Conservation (phyloP, 1,140 invertebrate species). For the Euwallacea fornicatus region DNA sequence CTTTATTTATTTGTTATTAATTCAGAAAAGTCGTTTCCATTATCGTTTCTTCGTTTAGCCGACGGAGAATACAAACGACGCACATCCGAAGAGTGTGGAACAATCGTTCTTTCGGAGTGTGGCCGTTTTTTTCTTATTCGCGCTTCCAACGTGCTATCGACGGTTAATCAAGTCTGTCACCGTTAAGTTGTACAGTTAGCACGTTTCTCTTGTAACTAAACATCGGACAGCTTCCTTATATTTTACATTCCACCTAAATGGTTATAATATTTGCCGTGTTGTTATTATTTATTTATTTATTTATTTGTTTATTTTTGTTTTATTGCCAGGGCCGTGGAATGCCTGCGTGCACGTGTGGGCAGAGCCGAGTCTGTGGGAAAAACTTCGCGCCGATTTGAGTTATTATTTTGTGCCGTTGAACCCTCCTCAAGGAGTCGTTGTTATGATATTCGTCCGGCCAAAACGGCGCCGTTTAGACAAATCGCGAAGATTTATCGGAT, state of each 20-base stretch:
- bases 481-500: constrained; percentile 6
- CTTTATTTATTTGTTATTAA: no score
- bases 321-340: constrained; percentile 4
- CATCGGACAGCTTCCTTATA: constrained; percentile 11
- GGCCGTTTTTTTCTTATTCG: neutral
- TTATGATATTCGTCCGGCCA: neutral
- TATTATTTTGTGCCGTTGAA: neutral
- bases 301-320: no score
- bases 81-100: neutral
- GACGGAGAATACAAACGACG: no score
- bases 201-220: constrained; percentile 10
- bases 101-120: neutral
- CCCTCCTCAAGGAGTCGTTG: neutral
- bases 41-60: no score
- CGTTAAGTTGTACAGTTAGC: constrained; percentile 19
- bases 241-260: constrained; percentile 21
- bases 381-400: neutral
- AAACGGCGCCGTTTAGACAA: neutral
- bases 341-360: neutral
- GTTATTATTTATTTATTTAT: no score
- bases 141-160: neutral
- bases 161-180: constrained; percentile 21
- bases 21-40: no score
- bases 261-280: constrained; percentile 13
- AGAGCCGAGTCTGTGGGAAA: neutral